Evolutionary conservation across 2,888 invertebrate species (phyloP).

Genomic region (Dynastes maya): DNA sequence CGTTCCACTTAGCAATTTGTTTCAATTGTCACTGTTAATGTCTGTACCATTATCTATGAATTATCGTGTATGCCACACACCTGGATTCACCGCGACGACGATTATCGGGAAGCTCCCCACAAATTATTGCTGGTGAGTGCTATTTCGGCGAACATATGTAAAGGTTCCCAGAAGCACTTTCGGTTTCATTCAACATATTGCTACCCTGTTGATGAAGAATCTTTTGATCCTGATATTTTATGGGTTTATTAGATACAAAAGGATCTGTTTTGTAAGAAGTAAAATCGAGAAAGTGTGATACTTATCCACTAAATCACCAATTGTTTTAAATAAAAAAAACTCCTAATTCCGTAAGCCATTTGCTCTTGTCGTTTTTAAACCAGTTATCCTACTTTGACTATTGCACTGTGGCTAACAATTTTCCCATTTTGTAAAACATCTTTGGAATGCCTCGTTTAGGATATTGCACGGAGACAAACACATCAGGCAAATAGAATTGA

Average conservation of each 20-base stretch:
- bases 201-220: constrained; percentile 45
- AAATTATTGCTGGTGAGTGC: constrained; percentile 29
- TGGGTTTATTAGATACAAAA: constrained; percentile 25
- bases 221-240: constrained; percentile 55
- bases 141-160: constrained; percentile 44
- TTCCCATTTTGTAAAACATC: too few species aligned
- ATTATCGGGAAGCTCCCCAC: constrained; percentile 52
- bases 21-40: constrained; percentile 52
- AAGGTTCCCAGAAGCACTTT: constrained; percentile 48
- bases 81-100: constrained; percentile 61
- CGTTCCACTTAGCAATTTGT: constrained; percentile 48
- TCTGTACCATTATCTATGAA: constrained; percentile 59
- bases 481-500: too few species aligned
- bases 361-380: too few species aligned
- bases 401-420: too few species aligned
- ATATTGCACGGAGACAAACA: too few species aligned
- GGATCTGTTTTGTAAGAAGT: too few species aligned
- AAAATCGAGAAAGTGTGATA: too few species aligned
- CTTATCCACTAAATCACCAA: too few species aligned
- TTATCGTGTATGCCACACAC: constrained; percentile 63
- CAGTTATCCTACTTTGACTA: too few species aligned
- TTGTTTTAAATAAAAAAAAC: too few species aligned
- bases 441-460: too few species aligned
- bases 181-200: constrained; percentile 45
- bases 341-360: too few species aligned